A percentile compares a stretch with the other conserved stretches of the same genome.
Evolutionary conservation across 2,888 invertebrate species (phyloP).

Genomic region (Ariolimax columbianus): DNA sequence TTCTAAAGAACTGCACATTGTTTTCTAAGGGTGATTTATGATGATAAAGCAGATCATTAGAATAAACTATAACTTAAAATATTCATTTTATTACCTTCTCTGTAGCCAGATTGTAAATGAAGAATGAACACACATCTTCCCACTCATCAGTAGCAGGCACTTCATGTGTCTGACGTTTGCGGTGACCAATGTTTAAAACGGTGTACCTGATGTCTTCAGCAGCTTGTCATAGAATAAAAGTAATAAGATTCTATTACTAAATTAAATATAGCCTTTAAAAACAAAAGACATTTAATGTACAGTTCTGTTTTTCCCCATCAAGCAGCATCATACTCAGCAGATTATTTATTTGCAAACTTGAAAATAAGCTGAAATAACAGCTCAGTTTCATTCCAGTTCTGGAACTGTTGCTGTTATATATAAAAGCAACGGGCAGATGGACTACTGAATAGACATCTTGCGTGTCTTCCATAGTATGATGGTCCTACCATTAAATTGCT

Average conservation of each 20-base stretch:
- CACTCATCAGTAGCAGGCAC: conserved; percentile 77
- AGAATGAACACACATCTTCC: conserved; percentile 81
- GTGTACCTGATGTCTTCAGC: conserved; percentile 80
- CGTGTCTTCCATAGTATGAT: too few species aligned
- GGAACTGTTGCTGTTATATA: too few species aligned
- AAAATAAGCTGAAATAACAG: too few species aligned
- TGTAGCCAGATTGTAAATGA: conserved; percentile 79
- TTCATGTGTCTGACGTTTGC: conserved; percentile 79
- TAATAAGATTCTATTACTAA: not conserved
- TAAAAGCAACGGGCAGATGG: too few species aligned
- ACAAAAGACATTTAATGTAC: not conserved
- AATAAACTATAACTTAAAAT: too few species aligned
- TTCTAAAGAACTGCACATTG: too few species aligned
- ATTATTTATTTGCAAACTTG: too few species aligned
- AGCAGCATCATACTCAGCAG: not conserved
- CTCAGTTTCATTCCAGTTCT: too few species aligned
- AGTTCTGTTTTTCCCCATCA: not conserved
- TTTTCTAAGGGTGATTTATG: too few species aligned
- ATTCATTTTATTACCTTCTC: conserved; percentile 78
- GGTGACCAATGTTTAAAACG: conserved; percentile 79
- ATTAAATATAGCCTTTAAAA: not conserved
- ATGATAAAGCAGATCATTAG: too few species aligned
- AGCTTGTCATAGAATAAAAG: conserved; percentile 53
- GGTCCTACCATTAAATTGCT: too few species aligned
- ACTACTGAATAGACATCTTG: too few species aligned